Evolutionary conservation across 1,140 invertebrate species (phyloP), one percentile per base, ranked within the genome.

Genomic region (Drosophila obscura): DNA sequence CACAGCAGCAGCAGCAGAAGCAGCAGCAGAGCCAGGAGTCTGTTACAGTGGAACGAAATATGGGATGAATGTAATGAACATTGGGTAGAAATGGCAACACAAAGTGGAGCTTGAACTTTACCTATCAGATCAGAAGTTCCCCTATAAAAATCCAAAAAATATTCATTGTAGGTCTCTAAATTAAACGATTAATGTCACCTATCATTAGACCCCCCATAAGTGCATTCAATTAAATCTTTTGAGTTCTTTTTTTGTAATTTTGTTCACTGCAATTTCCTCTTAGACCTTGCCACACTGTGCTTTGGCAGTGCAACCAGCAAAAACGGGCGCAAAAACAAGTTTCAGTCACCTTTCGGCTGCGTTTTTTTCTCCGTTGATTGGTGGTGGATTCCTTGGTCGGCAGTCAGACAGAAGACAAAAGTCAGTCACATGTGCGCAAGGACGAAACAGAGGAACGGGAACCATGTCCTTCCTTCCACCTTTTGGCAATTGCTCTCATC

Each of bases 301-400:
- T 0, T 39, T 39, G 16, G 0, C 5, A 16, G 26, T 16, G 56
- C 69, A 71, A 69, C 64, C 45, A 72, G 59, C 75, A 52, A 64
- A 44, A 75, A 62, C 71, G 51, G 65, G 45, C 52, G 52, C 57
- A 57, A 78, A 85, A 78, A 77, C 83, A 83, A 80, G 83, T 87
- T 88, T 65, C 72, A 76, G 60, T 64, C 68, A 80, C 64, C 65
- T 74, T 39, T 39, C 4, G 4, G 35, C 35, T 39, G 11, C 35
- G 35, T 39, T 53, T 61, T 64, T 64, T 59, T 65, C 35, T 22
- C 45, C 58, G 16, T 44, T n/a, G 51, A 46, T 66, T 87, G 79
- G 60, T 73, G 77, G 82, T 88, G 78, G 79, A 67, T 76, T 69
- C 67, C n/a, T 66, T 87, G 82, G 78, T 87, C 78, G 69, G 64